phyloP scores from a whole-genome alignment of 53 echinoderm and acorn worm genomes.

The Holothuria scabra region DNA sequence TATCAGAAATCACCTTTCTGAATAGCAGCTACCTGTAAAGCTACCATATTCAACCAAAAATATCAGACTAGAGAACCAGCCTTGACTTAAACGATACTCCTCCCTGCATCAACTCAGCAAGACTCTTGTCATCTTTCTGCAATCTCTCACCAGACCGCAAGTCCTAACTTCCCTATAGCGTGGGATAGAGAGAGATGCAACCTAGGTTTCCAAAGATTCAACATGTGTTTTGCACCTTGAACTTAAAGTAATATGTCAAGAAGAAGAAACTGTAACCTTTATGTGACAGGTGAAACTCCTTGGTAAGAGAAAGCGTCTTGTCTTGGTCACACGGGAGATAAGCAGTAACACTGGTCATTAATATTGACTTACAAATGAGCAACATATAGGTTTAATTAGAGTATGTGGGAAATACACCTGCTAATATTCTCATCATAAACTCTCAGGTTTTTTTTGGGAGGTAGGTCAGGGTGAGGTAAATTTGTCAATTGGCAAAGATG shows the following conservation, averaged over 20 bases:
- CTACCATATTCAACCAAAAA: no score
- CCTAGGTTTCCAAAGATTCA: neutral
- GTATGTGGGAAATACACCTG: conserved; percentile 22
- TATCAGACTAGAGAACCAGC: no score
- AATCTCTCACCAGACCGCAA: conserved; percentile 18
- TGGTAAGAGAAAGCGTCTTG: no score
- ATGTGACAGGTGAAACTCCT: conserved; percentile 10
- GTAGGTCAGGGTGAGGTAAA: conserved; percentile 22
- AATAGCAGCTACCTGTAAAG: no score
- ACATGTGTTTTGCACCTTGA: conserved; percentile 41
- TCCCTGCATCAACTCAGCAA: conserved; percentile 13
- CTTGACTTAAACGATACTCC: no score
- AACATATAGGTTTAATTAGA: conserved; percentile 25
- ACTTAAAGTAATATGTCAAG: neutral
- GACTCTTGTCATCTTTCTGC: neutral
- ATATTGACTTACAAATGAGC: neutral
- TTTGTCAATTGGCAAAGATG: no score
- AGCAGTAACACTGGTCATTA: neutral
- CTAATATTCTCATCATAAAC: conserved; percentile 1
- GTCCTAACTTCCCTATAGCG: conserved; percentile 1
- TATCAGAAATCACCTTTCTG: no score
- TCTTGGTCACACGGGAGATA: no score
- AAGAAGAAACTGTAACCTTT: conserved; percentile 6
- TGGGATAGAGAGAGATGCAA: conserved; percentile 4
- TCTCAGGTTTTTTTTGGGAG: neutral